A percentile compares a stretch with the other conserved stretches of the same genome.
Evolutionary conservation across 2,797 vertebrate genomes (phyloP).

Genomic region (Syndactyla subalaris): DNA sequence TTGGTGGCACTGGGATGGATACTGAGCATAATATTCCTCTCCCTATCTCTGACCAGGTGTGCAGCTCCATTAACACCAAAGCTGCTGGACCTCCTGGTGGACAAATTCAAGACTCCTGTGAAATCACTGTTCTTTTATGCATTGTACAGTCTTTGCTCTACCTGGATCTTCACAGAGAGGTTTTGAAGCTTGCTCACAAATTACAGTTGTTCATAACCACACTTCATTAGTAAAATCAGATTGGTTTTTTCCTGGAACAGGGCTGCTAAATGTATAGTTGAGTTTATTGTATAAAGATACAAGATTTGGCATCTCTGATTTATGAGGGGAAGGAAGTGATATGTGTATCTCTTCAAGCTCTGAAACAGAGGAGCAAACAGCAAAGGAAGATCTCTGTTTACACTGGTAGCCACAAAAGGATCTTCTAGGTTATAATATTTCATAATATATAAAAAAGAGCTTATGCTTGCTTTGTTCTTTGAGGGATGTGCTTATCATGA

Average conservation of each 20-base stretch:
- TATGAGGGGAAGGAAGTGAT: not conserved
- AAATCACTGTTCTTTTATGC: not conserved
- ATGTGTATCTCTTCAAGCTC: not conserved
- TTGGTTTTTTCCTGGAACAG: not conserved
- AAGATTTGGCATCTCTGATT: not conserved
- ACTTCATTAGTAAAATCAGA: not conserved
- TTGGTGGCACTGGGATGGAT: not conserved
- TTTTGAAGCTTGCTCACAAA: not conserved
- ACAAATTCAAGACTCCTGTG: not conserved
- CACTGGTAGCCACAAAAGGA: not conserved
- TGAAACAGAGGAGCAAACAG: not conserved
- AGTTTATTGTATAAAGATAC: not conserved
- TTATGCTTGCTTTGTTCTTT: constrained; percentile 35
- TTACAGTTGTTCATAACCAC: not conserved
- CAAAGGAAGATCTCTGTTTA: not conserved
- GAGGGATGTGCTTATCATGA: not conserved
- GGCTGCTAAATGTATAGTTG: not conserved
- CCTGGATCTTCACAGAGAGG: not conserved
- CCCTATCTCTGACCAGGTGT: not conserved
- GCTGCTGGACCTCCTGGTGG: not conserved
- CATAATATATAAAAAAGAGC: not conserved
- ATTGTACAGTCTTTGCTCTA: not conserved
- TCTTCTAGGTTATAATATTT: not conserved
- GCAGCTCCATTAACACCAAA: not conserved
- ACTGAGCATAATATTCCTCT: not conserved